phyloP scores from a whole-genome alignment of 2,113 vertebrate genomes.

The Ginglymostoma cirratum region DNA sequence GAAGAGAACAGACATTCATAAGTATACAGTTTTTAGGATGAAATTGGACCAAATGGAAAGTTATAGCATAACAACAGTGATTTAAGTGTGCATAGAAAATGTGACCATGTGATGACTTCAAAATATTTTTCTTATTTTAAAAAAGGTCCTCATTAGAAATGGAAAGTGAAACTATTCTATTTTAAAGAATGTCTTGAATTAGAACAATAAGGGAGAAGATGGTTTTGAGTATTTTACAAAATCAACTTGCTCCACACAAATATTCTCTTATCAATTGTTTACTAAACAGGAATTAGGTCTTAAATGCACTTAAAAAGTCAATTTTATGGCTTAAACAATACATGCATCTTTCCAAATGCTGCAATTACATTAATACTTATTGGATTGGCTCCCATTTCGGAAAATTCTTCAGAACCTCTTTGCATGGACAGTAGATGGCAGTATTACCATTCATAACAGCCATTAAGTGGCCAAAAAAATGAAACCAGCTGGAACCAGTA shows the following conservation, averaged over 20 bases:
- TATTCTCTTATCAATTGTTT: neutral
- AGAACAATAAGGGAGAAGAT: neutral
- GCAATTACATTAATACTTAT: neutral
- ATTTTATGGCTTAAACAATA: neutral
- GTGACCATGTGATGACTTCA: neutral
- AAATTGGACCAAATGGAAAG: neutral
- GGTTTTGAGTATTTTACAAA: neutral
- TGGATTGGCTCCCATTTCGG: neutral
- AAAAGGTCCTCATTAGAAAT: neutral
- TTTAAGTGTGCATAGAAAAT: neutral
- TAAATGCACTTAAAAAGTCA: no score
- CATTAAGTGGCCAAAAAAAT: neutral
- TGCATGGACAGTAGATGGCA: constrained; percentile 4
- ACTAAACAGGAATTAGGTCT: neutral
- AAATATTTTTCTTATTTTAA: neutral
- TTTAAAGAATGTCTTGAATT: neutral
- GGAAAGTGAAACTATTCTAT: neutral
- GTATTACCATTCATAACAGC: constrained; percentile 19
- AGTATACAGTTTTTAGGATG: neutral
- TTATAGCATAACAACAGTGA: neutral
- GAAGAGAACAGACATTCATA: neutral
- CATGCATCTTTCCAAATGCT: no score
- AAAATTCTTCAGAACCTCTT: neutral
- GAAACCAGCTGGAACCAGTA: neutral
- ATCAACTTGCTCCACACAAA: neutral